Percentiles rank a stretch among this genome's conserved stretches.
Conservation (phyloP, 2,888 invertebrate genomes). For the Deroplatys truncata region DNA sequence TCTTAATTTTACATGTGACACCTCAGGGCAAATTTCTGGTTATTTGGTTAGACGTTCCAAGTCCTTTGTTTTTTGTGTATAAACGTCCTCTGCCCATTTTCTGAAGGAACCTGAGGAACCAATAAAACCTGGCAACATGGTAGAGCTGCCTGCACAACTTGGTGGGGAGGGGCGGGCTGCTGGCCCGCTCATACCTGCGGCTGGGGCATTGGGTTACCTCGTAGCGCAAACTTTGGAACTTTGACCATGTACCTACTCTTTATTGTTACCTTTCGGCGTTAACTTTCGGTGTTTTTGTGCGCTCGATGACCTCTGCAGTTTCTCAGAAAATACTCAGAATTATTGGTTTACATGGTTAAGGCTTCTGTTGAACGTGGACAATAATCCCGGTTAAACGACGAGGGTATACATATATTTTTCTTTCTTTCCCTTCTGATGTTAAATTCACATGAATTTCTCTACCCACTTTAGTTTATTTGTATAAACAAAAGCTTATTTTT, state of each 20-base stretch:
- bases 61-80: not conserved
- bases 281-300: too few species aligned
- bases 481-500: too few species aligned
- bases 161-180: too few species aligned
- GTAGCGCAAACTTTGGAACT: not conserved
- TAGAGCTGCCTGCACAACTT: not conserved
- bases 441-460: too few species aligned
- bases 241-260: not conserved
- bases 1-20: not conserved
- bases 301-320: too few species aligned
- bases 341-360: too few species aligned
- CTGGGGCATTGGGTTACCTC: not conserved
- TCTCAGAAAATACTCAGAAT: too few species aligned
- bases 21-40: not conserved
- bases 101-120: not conserved
- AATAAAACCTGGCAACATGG: not conserved
- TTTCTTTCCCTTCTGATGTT: too few species aligned
- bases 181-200: not conserved
- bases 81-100: not conserved
- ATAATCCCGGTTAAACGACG: too few species aligned
- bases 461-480: too few species aligned
- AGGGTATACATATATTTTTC: too few species aligned
- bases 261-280: not conserved
- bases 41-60: not conserved
- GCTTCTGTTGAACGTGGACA: too few species aligned